Percentiles rank a stretch among this genome's conserved stretches.
These are phyloP conservation scores for Ectobius pallidus DNA, from an alignment of 2,888 invertebrate genomes.

Conservation along the genomic window DNA sequence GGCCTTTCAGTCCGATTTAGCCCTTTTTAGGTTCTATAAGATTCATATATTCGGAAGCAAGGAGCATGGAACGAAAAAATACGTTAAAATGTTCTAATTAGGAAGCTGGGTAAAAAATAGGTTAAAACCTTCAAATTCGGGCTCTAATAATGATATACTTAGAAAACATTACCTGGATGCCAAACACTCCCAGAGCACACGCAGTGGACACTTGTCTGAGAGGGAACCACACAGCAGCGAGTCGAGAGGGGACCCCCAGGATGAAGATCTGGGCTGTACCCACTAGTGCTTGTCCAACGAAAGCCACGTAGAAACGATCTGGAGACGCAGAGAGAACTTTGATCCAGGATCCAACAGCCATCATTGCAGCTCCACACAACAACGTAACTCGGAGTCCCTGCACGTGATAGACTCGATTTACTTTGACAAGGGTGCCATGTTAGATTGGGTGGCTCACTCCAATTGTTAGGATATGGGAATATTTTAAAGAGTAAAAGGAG, in stretches of 20 bases:
- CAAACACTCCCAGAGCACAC: constrained; percentile 62
- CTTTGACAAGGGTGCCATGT: background rate
- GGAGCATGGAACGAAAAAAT: no score
- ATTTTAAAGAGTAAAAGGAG: no score
- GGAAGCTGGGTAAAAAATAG: no score
- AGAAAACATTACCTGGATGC: constrained; percentile 56
- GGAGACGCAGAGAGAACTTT: constrained; percentile 53
- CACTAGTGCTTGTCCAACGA: constrained; percentile 59
- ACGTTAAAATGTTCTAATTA: no score
- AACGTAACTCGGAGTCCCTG: constrained; percentile 53
- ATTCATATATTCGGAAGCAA: no score
- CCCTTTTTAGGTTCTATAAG: no score
- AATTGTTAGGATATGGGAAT: no score
- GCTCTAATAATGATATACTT: no score
- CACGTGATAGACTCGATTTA: background rate
- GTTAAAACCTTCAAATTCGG: no score
- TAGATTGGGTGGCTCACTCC: no score
- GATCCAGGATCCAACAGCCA: constrained; percentile 56
- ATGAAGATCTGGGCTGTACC: constrained; percentile 60
- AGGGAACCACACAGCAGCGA: constrained; percentile 64
- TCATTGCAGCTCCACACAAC: constrained; percentile 54
- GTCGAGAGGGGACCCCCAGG: constrained; percentile 57
- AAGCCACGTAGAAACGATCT: constrained; percentile 48
- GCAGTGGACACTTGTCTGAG: constrained; percentile 60
- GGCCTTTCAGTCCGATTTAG: no score